Conservation (phyloP, 2,888 invertebrate species). For the Eudasyphora cyanicolor region DNA sequence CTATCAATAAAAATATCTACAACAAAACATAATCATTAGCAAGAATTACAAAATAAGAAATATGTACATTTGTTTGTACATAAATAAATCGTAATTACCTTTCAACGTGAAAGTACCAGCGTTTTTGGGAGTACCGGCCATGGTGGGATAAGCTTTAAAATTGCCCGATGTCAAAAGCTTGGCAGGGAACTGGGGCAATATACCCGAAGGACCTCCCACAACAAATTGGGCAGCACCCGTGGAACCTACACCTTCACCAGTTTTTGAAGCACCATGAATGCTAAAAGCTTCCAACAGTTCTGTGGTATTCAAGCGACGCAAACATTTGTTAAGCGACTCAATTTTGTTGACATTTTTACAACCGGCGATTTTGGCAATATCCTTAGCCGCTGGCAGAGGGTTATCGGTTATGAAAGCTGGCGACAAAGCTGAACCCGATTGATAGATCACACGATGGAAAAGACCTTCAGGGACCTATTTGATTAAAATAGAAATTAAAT, state of each 20-base stretch:
- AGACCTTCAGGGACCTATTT: conserved; percentile 76
- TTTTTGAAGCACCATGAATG: conserved; percentile 72
- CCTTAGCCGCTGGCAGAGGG: conserved; percentile 76
- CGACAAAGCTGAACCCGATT: conserved; percentile 81
- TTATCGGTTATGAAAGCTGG: conserved; percentile 81
- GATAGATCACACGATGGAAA: conserved; percentile 81
- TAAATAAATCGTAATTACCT: too few relatives aligned
- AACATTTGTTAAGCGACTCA: conserved; percentile 76
- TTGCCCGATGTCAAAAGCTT: conserved; percentile 73
- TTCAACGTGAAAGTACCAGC: conserved; percentile 80
- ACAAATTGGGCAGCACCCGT: conserved; percentile 76
- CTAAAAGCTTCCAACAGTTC: conserved; percentile 78
- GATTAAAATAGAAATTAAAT: conserved; percentile 37
- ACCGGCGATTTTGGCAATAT: conserved; percentile 77
- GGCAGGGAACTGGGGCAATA: conserved; percentile 77
- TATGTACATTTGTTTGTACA: neutral
- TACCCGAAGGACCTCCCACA: conserved; percentile 77
- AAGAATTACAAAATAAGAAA: neutral
- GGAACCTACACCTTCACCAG: conserved; percentile 70
- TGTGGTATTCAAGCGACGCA: conserved; percentile 76
- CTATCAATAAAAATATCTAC: conserved; percentile 75
- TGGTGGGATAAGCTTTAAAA: conserved; percentile 78
- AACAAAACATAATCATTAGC: neutral
- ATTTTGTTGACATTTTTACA: conserved; percentile 75
- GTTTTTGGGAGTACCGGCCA: conserved; percentile 80